Percentiles rank a stretch among this genome's conserved stretches.
phyloP scores from a whole-genome alignment of 2,888 invertebrate species.

The Leptogaster cylindrica region DNA sequence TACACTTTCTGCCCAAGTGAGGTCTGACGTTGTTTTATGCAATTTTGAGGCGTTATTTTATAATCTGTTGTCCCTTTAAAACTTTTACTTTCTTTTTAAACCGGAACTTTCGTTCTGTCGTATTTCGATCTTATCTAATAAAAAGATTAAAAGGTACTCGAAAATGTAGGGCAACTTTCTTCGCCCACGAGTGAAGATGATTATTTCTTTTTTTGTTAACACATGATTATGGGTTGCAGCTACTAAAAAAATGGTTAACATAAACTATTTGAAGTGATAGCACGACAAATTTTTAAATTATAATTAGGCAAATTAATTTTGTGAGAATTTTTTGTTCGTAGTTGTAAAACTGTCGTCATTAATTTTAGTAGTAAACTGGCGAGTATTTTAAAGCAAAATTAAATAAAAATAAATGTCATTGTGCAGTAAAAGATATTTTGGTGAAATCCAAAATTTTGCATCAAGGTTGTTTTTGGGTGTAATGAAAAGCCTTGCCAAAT shows the following conservation, averaged over 20 bases:
- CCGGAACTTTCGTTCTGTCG: background rate
- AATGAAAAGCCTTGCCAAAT: no score
- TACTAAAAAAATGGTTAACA: background rate
- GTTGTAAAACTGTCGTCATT: no score
- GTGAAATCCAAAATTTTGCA: no score
- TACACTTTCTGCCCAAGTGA: background rate
- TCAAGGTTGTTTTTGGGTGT: no score
- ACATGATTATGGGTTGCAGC: background rate
- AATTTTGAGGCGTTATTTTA: background rate
- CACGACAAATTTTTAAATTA: background rate
- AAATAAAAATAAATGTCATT: no score
- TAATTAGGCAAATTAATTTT: background rate
- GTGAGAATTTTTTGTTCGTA: no score
- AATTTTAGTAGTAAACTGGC: no score
- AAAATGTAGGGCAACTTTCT: no score
- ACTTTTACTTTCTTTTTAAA: conserved; percentile 30
- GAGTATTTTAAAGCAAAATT: no score
- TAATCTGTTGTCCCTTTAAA: background rate
- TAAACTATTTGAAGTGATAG: background rate
- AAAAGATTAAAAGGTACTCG: no score
- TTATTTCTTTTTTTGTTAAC: background rate
- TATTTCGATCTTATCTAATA: conserved; percentile 10
- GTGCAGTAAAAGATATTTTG: no score
- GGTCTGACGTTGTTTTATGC: conserved; percentile 24
- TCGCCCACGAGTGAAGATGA: background rate